A percentile compares a stretch with the other conserved stretches of the same genome.
Conservation (phyloP, 2,113 vertebrate species). For the Ictidomys tridecemlineatus region DNA sequence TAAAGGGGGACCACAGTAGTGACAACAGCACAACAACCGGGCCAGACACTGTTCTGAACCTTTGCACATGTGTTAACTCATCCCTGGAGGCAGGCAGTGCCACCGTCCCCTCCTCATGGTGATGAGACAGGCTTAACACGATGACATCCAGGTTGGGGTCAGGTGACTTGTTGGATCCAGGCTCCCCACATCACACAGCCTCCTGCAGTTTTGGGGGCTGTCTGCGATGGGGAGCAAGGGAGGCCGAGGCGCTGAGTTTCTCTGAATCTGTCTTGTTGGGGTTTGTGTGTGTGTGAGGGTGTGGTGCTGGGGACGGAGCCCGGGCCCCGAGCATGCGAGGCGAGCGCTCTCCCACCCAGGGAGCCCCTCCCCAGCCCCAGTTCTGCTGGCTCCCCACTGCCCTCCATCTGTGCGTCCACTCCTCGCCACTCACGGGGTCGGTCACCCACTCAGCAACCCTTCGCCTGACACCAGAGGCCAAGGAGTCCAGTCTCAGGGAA, state of each 20-base stretch:
- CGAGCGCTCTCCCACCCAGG: no score
- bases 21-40: background rate
- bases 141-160: conserved; percentile 41
- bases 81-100: background rate
- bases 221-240: background rate
- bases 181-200: background rate
- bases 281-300: background rate
- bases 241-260: background rate
- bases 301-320: background rate
- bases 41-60: background rate
- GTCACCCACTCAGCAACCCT: no score
- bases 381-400: no score
- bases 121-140: background rate
- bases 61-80: background rate
- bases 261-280: background rate
- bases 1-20: background rate
- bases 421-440: no score
- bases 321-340: background rate
- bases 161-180: background rate
- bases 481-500: no score
- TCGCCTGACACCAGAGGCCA: no score
- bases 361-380: no score
- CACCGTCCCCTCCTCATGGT: background rate
- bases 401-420: no score
- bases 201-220: background rate